Evolutionary conservation across 2,888 invertebrate species (phyloP).

Genomic region (Drosophila rellima): DNA sequence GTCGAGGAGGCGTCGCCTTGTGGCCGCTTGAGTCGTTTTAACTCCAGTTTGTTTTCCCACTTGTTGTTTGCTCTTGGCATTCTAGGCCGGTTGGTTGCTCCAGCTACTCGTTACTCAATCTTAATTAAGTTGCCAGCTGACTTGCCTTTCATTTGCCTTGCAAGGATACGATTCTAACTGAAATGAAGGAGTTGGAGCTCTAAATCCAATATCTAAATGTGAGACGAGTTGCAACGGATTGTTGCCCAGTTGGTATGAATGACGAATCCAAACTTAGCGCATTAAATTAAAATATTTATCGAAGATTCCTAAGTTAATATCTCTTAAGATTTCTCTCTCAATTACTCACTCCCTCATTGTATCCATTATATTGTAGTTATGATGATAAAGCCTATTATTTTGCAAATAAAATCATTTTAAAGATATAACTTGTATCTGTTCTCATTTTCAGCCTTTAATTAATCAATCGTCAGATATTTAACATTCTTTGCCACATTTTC

Average conservation of each 20-base stretch:
- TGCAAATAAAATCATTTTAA: not conserved
- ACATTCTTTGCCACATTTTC: not conserved
- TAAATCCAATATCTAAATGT: not conserved
- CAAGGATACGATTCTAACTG: not conserved
- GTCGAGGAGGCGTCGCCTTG: conserved; percentile 18
- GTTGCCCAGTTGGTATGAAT: not conserved
- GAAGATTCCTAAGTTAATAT: not conserved
- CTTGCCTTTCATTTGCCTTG: not conserved
- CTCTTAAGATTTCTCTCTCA: not conserved
- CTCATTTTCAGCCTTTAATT: too few relatives aligned
- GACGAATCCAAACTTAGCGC: not conserved
- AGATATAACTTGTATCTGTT: not conserved
- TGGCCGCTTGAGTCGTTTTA: conserved; percentile 19
- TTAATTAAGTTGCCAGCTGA: conserved; percentile 29
- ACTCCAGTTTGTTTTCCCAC: conserved; percentile 16
- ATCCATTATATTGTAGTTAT: too few relatives aligned
- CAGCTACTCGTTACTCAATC: conserved; percentile 22
- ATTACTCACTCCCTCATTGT: not conserved
- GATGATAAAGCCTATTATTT: not conserved
- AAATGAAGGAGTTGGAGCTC: not conserved
- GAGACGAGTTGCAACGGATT: conserved; percentile 6
- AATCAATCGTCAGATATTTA: conserved; percentile 1
- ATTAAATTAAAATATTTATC: not conserved
- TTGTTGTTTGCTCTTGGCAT: not conserved
- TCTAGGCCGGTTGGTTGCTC: conserved; percentile 7